Evolutionary conservation across 2,888 invertebrate species (phyloP).

Genomic region (Lamproptera curius): DNA sequence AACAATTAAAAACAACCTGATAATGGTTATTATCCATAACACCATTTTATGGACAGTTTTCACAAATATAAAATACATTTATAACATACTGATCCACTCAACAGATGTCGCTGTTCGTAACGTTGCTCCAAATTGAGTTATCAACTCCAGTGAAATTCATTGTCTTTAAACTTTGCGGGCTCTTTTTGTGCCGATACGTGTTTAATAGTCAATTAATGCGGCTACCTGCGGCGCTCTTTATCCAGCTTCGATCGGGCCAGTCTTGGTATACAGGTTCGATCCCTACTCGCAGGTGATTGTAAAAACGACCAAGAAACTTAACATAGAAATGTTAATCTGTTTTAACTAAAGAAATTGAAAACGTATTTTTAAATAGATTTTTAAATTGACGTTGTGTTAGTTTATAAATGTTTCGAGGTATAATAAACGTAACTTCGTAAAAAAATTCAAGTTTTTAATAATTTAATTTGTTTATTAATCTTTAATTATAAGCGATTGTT

Average conservation of each 20-base stretch:
- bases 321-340: slow-evolving; percentile 1
- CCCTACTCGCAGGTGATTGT: slow-evolving; percentile 27
- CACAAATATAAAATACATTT: too few relatives aligned
- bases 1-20: too few relatives aligned
- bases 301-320: slow-evolving; percentile 5
- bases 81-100: slow-evolving; percentile 30
- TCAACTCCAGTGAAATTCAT: slow-evolving; percentile 75
- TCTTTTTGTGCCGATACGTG: slow-evolving; percentile 70
- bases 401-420: too few relatives aligned
- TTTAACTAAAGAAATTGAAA: too few relatives aligned
- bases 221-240: slow-evolving; percentile 66
- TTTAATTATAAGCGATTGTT: too few relatives aligned
- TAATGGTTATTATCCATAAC: too few relatives aligned
- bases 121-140: slow-evolving; percentile 69
- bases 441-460: too few relatives aligned
- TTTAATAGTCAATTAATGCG: slow-evolving; percentile 75
- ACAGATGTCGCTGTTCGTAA: slow-evolving; percentile 33
- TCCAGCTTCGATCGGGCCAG: slow-evolving; percentile 55
- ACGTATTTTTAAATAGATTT: too few relatives aligned
- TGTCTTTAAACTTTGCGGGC: slow-evolving; percentile 61
- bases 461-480: too few relatives aligned
- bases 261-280: slow-evolving; percentile 31
- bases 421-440: too few relatives aligned
- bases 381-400: too few relatives aligned
- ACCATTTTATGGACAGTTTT: too few relatives aligned